Base-by-base conservation (phyloP, 2,113 vertebrate species). In the Nesogale talazaci region DNA sequence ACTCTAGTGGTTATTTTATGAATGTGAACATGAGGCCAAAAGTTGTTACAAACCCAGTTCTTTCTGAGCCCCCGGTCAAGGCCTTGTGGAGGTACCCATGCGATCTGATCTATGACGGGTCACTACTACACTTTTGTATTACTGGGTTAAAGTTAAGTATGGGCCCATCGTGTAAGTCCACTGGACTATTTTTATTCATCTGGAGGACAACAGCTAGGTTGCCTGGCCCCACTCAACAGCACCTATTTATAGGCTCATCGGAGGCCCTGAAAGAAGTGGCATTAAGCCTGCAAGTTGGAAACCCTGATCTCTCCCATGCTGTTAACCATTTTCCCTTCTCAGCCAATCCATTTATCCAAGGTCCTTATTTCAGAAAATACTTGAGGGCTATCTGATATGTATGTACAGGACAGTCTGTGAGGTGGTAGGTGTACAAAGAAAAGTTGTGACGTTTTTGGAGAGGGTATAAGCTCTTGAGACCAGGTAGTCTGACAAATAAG, bases 141-240 rank as follows among this genome's bases (percentile, higher is more conserved):
- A 29, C 69, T 81, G 36, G 52, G 11, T 80, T 83, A 36, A 92
- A 89, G 86, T 76, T 93, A 15, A 72, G 15, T 89, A 36, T 85
- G 83, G 63, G 38, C 69, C 69, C 91, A 65, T 83, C 88, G 17
- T 82, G 40, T 82, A 92, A 95, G 81, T 93, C 91, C 88, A 83
- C 84, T 91, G 84, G 79, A 91, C 94, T 97, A 94, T 96, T 96
- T 96, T 95, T 96, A 87, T 92, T 96, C 75, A 57, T 29, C 79
- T 57, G 72, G 84, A 95, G 89, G 74, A 70, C 65, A 95, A 34
- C 69, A 72, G 42, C 70, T 95, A 78, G 88, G 84, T 83, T 93
- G 56, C 77, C 93, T 94, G 78, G 69, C 81, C 27, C 88, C 83
- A 83, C 16, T 95, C 88, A 96, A 80, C 93, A 91, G 83, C 57